These are phyloP conservation scores for Triops longicaudatus DNA, from an alignment of 1,140 invertebrate species.

Conservation along the genomic window DNA sequence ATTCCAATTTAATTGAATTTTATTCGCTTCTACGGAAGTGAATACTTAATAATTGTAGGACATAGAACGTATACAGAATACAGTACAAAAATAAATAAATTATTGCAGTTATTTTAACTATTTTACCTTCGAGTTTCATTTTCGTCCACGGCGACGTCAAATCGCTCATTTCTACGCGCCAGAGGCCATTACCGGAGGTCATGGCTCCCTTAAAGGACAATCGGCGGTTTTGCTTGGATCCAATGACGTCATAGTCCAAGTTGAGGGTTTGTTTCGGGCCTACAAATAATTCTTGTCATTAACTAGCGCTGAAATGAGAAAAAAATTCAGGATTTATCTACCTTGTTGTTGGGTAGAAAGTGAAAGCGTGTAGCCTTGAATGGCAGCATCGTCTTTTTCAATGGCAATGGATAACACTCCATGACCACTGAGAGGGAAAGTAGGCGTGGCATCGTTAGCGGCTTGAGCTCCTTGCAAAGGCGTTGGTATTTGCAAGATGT, in stretches of 20 bases:
- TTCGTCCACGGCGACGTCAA: slow-evolving; percentile 52
- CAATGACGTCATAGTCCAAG: slow-evolving; percentile 58
- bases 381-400: slow-evolving; percentile 52
- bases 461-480: slow-evolving; percentile 18
- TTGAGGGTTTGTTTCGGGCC: slow-evolving; percentile 43
- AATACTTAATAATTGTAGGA: no score
- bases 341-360: slow-evolving; percentile 33
- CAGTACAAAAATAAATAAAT: background rate
- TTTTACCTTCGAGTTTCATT: slow-evolving; percentile 43
- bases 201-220: slow-evolving; percentile 42
- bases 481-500: slow-evolving; percentile 22
- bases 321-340: slow-evolving; percentile 13
- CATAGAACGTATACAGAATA: no score
- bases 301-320: slow-evolving; percentile 22
- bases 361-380: slow-evolving; percentile 53
- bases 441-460: slow-evolving; percentile 39
- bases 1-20: no score
- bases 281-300: background rate
- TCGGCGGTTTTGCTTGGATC: slow-evolving; percentile 53
- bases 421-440: slow-evolving; percentile 55
- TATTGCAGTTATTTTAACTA: background rate
- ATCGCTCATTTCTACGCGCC: slow-evolving; percentile 20
- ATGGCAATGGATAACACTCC: slow-evolving; percentile 48
- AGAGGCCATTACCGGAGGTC: background rate
- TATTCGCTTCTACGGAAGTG: no score